phyloP scores from a whole-genome alignment of 2,888 invertebrate species.

The Dynastes tityus region DNA sequence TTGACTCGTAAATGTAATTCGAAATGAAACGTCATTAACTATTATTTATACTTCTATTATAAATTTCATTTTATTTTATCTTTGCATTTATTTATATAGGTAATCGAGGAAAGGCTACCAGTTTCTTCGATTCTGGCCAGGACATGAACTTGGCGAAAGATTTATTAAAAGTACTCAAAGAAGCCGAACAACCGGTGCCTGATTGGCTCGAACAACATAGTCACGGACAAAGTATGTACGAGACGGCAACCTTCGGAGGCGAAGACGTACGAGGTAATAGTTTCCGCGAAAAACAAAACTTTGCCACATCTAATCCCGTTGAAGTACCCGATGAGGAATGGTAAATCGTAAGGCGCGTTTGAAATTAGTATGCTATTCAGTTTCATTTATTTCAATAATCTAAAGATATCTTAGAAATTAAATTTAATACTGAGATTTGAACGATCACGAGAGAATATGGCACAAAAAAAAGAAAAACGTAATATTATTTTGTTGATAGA shows the following conservation, averaged over 20 bases:
- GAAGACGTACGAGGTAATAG: constrained; percentile 77
- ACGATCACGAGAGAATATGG: constrained; percentile 13
- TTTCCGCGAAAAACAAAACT: constrained; percentile 15
- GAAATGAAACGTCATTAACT: too few species aligned
- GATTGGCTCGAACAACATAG: constrained; percentile 78
- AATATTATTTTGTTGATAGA: neutral
- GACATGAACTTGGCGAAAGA: constrained; percentile 77
- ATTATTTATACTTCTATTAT: too few species aligned
- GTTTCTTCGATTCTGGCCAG: constrained; percentile 81
- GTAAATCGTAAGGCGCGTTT: constrained; percentile 7
- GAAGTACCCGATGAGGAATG: constrained; percentile 49
- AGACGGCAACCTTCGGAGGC: constrained; percentile 78
- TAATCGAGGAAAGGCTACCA: constrained; percentile 89
- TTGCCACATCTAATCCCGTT: constrained; percentile 25
- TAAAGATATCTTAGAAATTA: neutral
- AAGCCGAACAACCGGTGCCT: constrained; percentile 87
- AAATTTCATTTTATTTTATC: neutral
- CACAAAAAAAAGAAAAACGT: neutral
- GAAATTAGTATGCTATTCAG: neutral
- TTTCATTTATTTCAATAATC: neutral
- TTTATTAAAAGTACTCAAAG: constrained; percentile 82
- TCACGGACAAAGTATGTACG: constrained; percentile 70
- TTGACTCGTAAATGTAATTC: too few species aligned
- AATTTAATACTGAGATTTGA: constrained; percentile 14
- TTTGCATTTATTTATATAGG: constrained; percentile 56